These are phyloP conservation scores for Montipora foliosa DNA, from an alignment of 64 coral and sea anemone species.

Conservation along the genomic window DNA sequence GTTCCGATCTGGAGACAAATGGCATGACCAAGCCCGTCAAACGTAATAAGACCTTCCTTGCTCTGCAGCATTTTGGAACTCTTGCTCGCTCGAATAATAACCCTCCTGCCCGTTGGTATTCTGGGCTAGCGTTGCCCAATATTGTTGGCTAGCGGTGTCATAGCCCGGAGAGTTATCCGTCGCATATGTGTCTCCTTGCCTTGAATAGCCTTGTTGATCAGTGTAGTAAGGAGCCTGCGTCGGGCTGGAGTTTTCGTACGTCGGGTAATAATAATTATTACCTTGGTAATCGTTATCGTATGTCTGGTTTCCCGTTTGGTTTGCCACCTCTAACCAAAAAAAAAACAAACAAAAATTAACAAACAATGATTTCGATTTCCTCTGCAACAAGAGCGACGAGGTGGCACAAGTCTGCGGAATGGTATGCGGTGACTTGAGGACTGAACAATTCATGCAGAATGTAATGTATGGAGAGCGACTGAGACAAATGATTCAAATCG, in stretches of 20 bases:
- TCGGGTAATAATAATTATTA: neutral
- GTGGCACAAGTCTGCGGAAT: no score
- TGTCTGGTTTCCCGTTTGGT: neutral
- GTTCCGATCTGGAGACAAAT: neutral
- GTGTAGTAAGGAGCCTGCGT: neutral
- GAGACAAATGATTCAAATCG: no score
- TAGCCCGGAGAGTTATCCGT: neutral
- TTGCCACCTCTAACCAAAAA: neutral
- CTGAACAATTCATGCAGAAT: no score
- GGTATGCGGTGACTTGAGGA: no score
- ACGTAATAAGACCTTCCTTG: conserved; percentile 4
- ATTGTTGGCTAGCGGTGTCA: neutral
- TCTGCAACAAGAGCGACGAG: no score
- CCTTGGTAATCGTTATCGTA: conserved; percentile 31
- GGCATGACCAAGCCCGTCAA: neutral
- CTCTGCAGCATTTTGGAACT: conserved; percentile 7
- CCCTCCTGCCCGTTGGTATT: neutral
- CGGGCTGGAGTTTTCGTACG: neutral
- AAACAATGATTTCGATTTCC: neutral
- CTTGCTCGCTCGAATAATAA: conserved; percentile 12
- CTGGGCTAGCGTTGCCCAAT: conserved; percentile 8
- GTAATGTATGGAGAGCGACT: no score
- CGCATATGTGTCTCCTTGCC: neutral
- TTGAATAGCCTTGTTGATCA: neutral
- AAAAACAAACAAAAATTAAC: neutral